These are phyloP conservation scores for Malurus alboscapulatus DNA, from an alignment of 2,113 vertebrate species.

Conservation along the genomic window DNA sequence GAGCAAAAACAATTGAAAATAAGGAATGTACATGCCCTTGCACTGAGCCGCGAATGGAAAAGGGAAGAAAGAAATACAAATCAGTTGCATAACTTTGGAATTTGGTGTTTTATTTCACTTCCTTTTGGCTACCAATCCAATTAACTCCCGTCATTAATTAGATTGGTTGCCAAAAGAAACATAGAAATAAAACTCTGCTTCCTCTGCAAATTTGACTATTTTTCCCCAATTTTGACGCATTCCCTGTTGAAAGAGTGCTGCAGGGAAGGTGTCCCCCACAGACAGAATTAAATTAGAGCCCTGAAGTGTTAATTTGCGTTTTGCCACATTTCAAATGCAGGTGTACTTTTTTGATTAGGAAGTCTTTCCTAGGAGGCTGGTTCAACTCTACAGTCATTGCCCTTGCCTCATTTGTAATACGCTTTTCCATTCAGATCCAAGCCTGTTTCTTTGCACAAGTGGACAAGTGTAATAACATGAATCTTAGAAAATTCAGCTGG, in stretches of 20 bases:
- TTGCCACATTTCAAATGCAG: constrained; percentile 2
- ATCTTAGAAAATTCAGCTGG: not conserved
- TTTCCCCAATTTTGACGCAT: not conserved
- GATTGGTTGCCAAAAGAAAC: constrained; percentile 52
- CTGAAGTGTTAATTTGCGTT: constrained; percentile 14
- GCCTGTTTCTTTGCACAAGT: not conserved
- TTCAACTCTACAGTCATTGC: not conserved
- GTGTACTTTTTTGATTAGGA: constrained; percentile 9
- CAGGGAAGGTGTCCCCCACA: constrained; percentile 23
- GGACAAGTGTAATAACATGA: not conserved
- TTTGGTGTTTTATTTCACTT: constrained; percentile 13
- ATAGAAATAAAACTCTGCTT: constrained; percentile 9
- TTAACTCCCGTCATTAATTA: constrained; percentile 52
- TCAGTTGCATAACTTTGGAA: not conserved
- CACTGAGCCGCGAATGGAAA: not conserved
- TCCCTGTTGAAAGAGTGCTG: not conserved
- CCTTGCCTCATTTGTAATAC: not conserved
- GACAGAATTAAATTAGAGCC: constrained; percentile 34
- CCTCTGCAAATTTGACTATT: not conserved
- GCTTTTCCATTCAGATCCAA: not conserved
- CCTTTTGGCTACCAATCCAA: constrained; percentile 47
- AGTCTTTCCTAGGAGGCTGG: constrained; percentile 18
- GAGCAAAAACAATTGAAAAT: not conserved
- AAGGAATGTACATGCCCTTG: not conserved
- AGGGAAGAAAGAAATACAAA: not conserved